These are phyloP conservation scores for Hystrix cristata DNA, from an alignment of 2,113 vertebrate genomes.

Conservation along the genomic window DNA sequence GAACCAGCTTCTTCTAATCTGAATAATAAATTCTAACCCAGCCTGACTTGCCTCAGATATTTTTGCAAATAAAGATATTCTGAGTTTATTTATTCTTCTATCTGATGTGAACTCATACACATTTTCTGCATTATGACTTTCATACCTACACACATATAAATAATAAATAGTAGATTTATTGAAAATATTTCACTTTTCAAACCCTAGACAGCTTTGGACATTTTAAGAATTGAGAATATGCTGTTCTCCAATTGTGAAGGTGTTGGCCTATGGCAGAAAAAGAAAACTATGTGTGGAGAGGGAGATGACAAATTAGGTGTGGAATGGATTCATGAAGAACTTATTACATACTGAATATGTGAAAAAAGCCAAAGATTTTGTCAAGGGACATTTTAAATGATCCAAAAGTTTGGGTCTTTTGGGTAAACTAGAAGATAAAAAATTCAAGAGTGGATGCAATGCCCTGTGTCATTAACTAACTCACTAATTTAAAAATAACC, in stretches of 20 bases:
- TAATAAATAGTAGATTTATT: background rate
- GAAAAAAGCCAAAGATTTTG: background rate
- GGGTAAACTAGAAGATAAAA: background rate
- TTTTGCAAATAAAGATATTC: background rate
- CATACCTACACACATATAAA: background rate
- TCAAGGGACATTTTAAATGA: constrained; percentile 38
- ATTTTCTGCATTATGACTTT: background rate
- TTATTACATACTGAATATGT: background rate
- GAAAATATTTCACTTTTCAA: background rate
- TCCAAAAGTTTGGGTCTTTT: background rate
- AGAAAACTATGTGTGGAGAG: background rate
- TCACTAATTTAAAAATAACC: constrained; percentile 11
- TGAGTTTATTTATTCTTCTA: background rate
- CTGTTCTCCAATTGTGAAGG: background rate
- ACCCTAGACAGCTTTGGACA: background rate
- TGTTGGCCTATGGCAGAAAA: background rate
- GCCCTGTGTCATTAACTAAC: background rate
- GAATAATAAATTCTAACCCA: constrained; percentile 12
- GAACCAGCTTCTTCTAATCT: background rate
- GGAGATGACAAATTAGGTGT: background rate
- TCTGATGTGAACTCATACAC: background rate
- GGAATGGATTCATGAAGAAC: background rate
- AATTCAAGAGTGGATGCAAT: background rate
- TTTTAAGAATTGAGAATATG: background rate
- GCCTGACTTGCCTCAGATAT: background rate